Percentiles rank a stretch among this genome's conserved stretches.
Evolutionary conservation across 2,113 vertebrate species (phyloP).

Genomic region (Oncorhynchus masou): DNA sequence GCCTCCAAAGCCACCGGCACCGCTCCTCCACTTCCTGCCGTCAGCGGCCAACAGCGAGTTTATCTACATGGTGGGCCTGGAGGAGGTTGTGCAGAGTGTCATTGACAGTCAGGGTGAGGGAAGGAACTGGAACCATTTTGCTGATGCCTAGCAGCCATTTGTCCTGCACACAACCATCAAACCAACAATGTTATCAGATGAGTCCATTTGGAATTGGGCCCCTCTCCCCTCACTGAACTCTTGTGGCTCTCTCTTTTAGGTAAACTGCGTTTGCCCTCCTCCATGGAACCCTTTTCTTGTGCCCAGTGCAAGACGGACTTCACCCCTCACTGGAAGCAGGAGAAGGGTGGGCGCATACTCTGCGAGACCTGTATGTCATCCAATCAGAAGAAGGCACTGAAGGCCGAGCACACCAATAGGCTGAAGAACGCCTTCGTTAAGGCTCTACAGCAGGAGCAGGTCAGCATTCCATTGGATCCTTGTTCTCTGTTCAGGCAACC

Average conservation of each 20-base stretch:
- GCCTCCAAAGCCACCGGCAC: conserved; percentile 80
- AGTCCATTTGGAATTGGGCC: neutral
- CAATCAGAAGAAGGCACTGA: conserved; percentile 87
- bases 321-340: conserved; percentile 88
- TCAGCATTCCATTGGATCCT: conserved; percentile 27
- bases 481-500: neutral
- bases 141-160: neutral
- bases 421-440: conserved; percentile 88
- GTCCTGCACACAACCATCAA: neutral
- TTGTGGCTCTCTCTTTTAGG: conserved; percentile 52
- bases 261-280: conserved; percentile 73
- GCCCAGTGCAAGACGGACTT: conserved; percentile 88
- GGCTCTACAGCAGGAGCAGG: conserved; percentile 87
- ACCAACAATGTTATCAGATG: neutral
- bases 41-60: conserved; percentile 86
- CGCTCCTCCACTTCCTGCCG: conserved; percentile 83
- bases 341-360: conserved; percentile 84
- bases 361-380: conserved; percentile 87
- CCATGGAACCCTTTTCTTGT: conserved; percentile 82
- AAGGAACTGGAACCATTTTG: neutral
- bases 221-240: neutral
- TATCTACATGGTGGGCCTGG: conserved; percentile 89
- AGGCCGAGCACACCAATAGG: conserved; percentile 86
- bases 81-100: conserved; percentile 86
- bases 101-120: conserved; percentile 81